phyloP scores from a whole-genome alignment of 2,113 vertebrate genomes.

The Pao palembangensis region DNA sequence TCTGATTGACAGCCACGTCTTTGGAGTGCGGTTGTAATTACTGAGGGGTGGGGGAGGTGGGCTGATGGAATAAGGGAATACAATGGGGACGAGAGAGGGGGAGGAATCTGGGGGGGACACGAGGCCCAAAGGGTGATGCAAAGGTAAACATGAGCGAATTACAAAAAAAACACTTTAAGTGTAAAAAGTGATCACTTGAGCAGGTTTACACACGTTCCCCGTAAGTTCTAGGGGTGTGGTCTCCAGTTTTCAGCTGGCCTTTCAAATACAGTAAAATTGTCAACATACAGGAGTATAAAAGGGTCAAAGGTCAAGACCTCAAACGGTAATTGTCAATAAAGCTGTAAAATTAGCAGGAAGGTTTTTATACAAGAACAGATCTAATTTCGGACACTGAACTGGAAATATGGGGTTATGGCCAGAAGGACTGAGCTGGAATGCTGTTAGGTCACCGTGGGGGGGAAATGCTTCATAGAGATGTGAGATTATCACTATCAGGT shows the following conservation, averaged over 20 bases:
- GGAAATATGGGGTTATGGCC: not conserved
- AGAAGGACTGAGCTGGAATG: conserved; percentile 10
- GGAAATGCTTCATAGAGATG: conserved; percentile 42
- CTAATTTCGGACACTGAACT: not conserved
- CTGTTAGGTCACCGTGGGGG: conserved; percentile 34
- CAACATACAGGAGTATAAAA: too few species aligned
- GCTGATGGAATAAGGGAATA: conserved; percentile 37
- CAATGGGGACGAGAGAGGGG: conserved; percentile 47
- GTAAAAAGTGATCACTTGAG: too few species aligned
- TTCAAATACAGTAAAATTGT: too few species aligned
- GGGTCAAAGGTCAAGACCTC: too few species aligned
- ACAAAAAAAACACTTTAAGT: too few species aligned
- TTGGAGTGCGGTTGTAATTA: conserved; percentile 23
- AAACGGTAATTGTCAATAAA: too few species aligned
- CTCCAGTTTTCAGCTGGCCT: too few species aligned
- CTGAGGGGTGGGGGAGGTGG: conserved; percentile 6
- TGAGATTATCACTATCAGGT: conserved; percentile 49
- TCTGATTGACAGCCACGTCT: conserved; percentile 61
- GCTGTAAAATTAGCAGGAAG: too few species aligned
- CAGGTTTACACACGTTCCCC: too few species aligned
- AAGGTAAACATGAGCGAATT: too few species aligned
- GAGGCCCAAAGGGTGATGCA: conserved; percentile 33
- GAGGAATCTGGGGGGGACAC: conserved; percentile 38
- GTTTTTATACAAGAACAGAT: not conserved
- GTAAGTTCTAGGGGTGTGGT: too few species aligned